A percentile compares a stretch with the other conserved stretches of the same genome.
Conservation (phyloP, 2,113 vertebrate genomes). For the Nestor notabilis region DNA sequence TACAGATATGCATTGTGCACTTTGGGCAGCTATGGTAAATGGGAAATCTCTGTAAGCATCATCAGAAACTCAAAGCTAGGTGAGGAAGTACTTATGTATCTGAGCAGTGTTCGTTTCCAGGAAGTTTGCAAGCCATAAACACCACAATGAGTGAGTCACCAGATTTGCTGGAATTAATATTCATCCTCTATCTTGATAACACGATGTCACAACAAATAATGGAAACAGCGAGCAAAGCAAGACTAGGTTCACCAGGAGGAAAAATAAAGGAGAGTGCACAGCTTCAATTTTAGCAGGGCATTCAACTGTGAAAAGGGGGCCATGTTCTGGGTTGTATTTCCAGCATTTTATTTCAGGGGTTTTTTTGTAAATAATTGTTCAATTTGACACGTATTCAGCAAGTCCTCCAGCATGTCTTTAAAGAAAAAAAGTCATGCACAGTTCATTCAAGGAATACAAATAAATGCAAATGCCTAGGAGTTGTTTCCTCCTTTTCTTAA, state of each 20-base stretch:
- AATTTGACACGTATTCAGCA: neutral
- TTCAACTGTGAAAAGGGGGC: neutral
- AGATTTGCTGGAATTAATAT: conserved; percentile 8
- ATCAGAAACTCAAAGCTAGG: neutral
- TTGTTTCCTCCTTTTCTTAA: neutral
- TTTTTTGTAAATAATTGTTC: neutral
- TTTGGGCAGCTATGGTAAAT: neutral
- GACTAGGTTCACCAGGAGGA: neutral
- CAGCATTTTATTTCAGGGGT: neutral
- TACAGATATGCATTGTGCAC: neutral
- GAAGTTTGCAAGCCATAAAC: neutral
- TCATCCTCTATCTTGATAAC: neutral
- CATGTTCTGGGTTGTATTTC: neutral
- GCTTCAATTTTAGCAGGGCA: conserved; percentile 8
- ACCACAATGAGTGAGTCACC: neutral
- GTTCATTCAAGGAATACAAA: neutral
- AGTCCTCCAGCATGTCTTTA: neutral
- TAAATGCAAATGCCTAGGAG: neutral
- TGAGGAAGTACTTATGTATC: neutral
- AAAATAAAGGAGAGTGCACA: neutral
- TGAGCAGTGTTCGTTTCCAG: neutral
- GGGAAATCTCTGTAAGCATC: neutral
- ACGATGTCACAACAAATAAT: neutral
- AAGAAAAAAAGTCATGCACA: neutral
- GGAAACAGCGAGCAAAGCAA: neutral